Evolutionary conservation across 1,140 invertebrate species (phyloP).

Genomic region (Cotesia typhae): DNA sequence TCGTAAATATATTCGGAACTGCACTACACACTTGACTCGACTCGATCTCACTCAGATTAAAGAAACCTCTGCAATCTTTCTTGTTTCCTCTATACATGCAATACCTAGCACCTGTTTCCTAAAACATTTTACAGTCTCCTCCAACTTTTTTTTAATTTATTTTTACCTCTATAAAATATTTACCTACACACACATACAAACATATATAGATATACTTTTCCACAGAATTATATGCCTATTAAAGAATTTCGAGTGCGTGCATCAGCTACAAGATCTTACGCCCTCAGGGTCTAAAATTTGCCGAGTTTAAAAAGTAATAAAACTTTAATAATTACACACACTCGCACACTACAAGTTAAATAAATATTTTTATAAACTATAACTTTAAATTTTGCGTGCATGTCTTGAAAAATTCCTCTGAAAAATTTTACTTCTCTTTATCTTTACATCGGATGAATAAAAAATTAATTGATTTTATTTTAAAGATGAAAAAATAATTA

Average conservation of each 20-base stretch:
- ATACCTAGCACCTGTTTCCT: slow-evolving; percentile 20
- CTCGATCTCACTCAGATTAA: not conserved
- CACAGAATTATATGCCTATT: slow-evolving; percentile 32
- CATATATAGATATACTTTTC: slow-evolving; percentile 2
- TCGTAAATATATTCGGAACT: slow-evolving; percentile 36
- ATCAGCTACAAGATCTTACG: not conserved
- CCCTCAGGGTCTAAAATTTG: slow-evolving; percentile 15
- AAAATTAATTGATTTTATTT: not conserved
- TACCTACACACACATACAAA: not conserved
- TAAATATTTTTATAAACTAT: not conserved
- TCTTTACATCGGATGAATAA: not conserved
- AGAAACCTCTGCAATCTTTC: slow-evolving; percentile 5
- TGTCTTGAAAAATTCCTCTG: slow-evolving; percentile 1
- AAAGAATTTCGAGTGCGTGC: slow-evolving; percentile 37
- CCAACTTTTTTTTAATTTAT: too few species aligned
- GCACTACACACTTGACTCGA: not conserved
- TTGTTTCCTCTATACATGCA: slow-evolving; percentile 5
- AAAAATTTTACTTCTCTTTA: not conserved
- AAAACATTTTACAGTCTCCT: not conserved
- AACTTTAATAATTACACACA: not conserved
- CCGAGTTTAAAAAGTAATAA: slow-evolving; percentile 4
- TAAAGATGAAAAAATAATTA: not conserved
- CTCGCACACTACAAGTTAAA: not conserved
- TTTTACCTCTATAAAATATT: slow-evolving; percentile 11
- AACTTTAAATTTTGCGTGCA: slow-evolving; percentile 2